These are phyloP conservation scores for Elymnias hypermnestra DNA, from an alignment of 1,140 invertebrate genomes.

Conservation along the genomic window DNA sequence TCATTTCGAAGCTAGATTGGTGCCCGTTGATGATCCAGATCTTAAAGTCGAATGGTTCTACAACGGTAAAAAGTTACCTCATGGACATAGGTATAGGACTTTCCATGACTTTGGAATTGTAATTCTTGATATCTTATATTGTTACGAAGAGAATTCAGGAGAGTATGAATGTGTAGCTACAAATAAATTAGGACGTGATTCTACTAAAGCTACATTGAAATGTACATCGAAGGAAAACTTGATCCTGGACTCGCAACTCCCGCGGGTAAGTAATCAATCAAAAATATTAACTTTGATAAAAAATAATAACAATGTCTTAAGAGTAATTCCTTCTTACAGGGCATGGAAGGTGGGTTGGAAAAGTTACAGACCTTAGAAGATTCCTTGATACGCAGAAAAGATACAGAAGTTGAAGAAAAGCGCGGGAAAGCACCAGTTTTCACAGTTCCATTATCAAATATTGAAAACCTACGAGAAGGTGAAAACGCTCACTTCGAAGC, in stretches of 20 bases:
- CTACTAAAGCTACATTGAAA: slow-evolving; percentile 89
- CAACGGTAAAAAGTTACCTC: slow-evolving; percentile 93
- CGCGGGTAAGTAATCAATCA: slow-evolving; percentile 66
- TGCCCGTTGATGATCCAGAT: slow-evolving; percentile 94
- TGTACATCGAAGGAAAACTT: slow-evolving; percentile 94
- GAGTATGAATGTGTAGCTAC: slow-evolving; percentile 93
- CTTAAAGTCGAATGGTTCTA: slow-evolving; percentile 96
- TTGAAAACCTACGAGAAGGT: slow-evolving; percentile 90
- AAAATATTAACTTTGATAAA: too few relatives aligned
- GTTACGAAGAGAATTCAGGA: slow-evolving; percentile 97
- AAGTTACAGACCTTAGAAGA: slow-evolving; percentile 96
- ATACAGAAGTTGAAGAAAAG: slow-evolving; percentile 83
- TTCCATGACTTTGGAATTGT: slow-evolving; percentile 99
- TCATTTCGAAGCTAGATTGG: slow-evolving; percentile 94
- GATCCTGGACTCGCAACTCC: slow-evolving; percentile 96
- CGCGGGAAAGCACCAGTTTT: slow-evolving; percentile 92
- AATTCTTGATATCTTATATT: slow-evolving; percentile 96
- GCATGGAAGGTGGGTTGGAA: slow-evolving; percentile 94
- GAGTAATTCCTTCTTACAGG: too few relatives aligned
- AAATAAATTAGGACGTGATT: slow-evolving; percentile 93
- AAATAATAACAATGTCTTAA: too few relatives aligned
- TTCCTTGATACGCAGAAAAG: slow-evolving; percentile 83
- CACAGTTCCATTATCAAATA: slow-evolving; percentile 91
- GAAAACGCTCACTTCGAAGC: slow-evolving; percentile 97
- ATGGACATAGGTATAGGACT: slow-evolving; percentile 95